Percentiles rank a stretch among this genome's conserved stretches.
Evolutionary conservation across 2,113 vertebrate genomes (phyloP).

Genomic region (Rhabdornis inornatus): DNA sequence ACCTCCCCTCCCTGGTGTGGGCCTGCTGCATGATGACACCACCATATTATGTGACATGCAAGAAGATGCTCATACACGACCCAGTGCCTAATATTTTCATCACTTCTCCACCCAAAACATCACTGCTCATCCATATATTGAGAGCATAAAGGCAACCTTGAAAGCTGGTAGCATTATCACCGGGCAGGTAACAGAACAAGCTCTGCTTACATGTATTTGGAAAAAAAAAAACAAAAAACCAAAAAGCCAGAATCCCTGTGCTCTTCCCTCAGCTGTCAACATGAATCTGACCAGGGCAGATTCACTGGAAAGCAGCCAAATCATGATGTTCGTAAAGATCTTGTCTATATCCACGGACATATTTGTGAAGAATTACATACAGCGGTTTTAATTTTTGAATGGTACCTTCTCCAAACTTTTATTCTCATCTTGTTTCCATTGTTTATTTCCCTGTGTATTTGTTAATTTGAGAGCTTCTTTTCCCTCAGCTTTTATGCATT

Average conservation of each 20-base stretch:
- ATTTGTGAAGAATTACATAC: background rate
- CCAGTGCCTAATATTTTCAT: background rate
- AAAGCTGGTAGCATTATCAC: background rate
- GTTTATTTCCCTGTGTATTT: background rate
- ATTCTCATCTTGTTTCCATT: background rate
- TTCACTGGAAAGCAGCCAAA: background rate
- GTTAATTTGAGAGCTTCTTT: background rate
- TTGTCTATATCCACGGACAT: background rate
- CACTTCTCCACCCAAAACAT: background rate
- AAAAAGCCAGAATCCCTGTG: background rate
- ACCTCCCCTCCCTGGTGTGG: background rate
- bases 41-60: too few species aligned
- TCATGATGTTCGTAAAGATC: background rate
- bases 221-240: background rate
- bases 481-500: background rate
- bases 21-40: rapidly evolving
- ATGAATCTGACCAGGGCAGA: background rate
- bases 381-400: background rate
- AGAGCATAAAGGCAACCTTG: background rate
- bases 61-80: background rate
- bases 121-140: background rate
- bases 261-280: background rate
- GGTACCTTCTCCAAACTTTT: background rate
- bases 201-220: background rate
- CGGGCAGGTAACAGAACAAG: background rate